Evolutionary conservation across 2,113 vertebrate species (phyloP), one percentile per base, ranked within the genome.

Genomic region (Leucopternis melanops): DNA sequence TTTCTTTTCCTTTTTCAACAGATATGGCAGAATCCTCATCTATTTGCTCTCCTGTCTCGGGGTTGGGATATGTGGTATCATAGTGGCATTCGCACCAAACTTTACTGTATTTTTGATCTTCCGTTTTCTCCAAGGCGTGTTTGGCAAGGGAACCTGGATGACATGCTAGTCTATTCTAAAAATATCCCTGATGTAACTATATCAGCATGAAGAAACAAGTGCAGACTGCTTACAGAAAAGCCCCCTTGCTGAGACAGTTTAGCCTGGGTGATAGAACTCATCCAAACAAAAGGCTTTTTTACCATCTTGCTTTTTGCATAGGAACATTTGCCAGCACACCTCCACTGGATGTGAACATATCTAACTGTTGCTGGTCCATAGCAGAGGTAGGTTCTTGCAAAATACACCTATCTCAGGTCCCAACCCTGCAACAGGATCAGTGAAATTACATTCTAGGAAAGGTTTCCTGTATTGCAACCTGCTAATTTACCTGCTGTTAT

Each of bases 111-210:
- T 99, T 75, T 97, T 99, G 95, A 96, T 99, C 72, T 99, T 99
- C 97, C 98, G 99, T 75, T 98, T 98, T 63, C 97, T 99, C 6
- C 99, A 98, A 92, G 99, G 99, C 16, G 97, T 99, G 15, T 99
- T 99, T 70, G 98, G 98, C 93, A 99, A 99, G 87, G 99, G 99
- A 80, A 99, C 99, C 4, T 99, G 99, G 99, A 98, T 99, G 97
- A 98, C 98, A 4, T 98, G 98, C 12, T 36, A 57, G 18, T 32
- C 63, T 88, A 8, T 70, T 66, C 26, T 80, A 75, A 69, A 86
- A 52, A n/a, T 44, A 21, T 73, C 19, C 66, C 40, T 73, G 11
- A 4, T 72, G 7, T 52, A 69, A 57, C 19, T 83, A 1, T 62
- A 27, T 38, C 22, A 73, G 40, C 44, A 67, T 44, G 54, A 79